Evolutionary conservation across 2,113 vertebrate species (phyloP).

Genomic region (Chloroceryle aenea): DNA sequence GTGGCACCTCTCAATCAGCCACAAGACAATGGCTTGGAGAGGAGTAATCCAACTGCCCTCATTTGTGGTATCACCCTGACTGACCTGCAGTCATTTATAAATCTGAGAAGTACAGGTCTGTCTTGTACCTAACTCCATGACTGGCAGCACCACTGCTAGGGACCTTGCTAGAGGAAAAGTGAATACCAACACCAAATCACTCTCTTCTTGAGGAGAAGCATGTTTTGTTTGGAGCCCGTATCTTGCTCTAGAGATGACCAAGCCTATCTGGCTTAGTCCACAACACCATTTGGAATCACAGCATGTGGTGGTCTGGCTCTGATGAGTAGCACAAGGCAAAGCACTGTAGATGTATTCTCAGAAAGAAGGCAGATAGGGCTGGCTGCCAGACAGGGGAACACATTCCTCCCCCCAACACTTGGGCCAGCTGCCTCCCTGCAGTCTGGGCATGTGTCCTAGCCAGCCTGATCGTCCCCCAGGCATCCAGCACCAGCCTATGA

Average conservation of each 20-base stretch:
- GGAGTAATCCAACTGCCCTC: neutral
- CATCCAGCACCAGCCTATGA: neutral
- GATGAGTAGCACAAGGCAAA: neutral
- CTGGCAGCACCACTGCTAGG: neutral
- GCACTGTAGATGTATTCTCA: neutral
- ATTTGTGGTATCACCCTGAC: neutral
- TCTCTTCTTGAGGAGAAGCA: neutral
- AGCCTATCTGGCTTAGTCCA: neutral
- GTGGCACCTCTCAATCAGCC: neutral
- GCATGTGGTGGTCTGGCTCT: conserved; percentile 19
- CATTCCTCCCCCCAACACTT: accelerated
- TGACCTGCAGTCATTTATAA: neutral
- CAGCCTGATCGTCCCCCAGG: neutral
- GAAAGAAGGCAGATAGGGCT: neutral
- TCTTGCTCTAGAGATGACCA: neutral
- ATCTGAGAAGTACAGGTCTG: neutral
- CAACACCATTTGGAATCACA: conserved; percentile 36
- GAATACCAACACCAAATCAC: neutral
- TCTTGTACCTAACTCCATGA: neutral
- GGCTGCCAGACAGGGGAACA: neutral
- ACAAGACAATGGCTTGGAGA: neutral
- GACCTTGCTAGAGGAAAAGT: neutral
- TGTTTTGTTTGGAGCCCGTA: neutral
- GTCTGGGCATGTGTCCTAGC: neutral
- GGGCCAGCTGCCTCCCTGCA: neutral